phyloP scores from a whole-genome alignment of 1,140 invertebrate species.

The Goniozus legneri region DNA sequence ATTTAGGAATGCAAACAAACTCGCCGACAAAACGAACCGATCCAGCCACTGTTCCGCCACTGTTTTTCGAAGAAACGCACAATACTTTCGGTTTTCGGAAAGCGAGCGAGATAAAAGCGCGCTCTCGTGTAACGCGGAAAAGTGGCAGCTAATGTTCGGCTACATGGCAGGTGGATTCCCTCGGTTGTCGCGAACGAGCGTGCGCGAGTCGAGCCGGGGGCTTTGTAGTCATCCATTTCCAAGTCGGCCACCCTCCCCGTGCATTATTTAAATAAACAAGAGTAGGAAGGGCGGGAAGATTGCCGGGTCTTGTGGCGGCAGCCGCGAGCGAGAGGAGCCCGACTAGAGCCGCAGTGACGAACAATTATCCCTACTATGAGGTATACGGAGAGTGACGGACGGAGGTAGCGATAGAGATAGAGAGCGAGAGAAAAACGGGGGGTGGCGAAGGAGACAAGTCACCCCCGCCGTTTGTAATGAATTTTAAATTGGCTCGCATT shows the following conservation, averaged over 20 bases:
- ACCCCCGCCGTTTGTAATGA: constrained; percentile 45
- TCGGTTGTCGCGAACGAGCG: constrained; percentile 32
- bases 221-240: constrained; percentile 53
- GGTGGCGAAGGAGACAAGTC: constrained; percentile 13
- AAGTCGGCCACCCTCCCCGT: constrained; percentile 19
- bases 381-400: constrained; percentile 11
- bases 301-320: constrained; percentile 23
- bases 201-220: constrained; percentile 39
- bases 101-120: constrained; percentile 2
- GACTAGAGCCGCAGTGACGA: constrained; percentile 37
- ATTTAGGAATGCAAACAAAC: too few relatives aligned
- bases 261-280: constrained; percentile 56
- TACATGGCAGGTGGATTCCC: constrained; percentile 39
- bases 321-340: not conserved
- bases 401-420: constrained; percentile 14
- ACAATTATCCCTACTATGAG: constrained; percentile 46
- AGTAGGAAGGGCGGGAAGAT: constrained; percentile 33
- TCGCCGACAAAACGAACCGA: too few relatives aligned
- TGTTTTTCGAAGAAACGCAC: too few relatives aligned
- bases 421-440: constrained; percentile 33
- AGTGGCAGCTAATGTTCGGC: constrained; percentile 23
- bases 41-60: too few relatives aligned
- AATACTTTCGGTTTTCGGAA: too few relatives aligned
- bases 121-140: constrained; percentile 10
- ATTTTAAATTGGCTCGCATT: constrained; percentile 54